Conservation (phyloP, 2,888 invertebrate species). For the Pimpla rufipes region DNA sequence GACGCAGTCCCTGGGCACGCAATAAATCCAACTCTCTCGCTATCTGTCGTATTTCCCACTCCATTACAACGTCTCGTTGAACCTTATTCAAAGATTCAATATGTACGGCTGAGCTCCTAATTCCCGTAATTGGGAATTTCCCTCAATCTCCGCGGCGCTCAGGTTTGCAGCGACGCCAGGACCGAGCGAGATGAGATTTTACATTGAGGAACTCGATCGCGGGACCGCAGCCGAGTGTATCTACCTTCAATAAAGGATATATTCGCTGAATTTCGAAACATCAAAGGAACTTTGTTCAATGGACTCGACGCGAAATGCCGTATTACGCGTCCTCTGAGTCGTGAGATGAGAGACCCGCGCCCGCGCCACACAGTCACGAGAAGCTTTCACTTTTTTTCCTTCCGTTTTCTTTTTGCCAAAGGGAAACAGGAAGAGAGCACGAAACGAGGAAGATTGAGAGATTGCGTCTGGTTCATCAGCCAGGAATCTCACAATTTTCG, state of each 20-base stretch:
- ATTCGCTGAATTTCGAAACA: slow-evolving; percentile 55
- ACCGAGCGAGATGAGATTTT: slow-evolving; percentile 68
- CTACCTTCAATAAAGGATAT: slow-evolving; percentile 63
- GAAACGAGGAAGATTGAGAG: slow-evolving; percentile 53
- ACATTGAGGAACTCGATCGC: slow-evolving; percentile 65
- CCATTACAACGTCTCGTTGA: slow-evolving; percentile 35
- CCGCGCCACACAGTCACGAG: slow-evolving; percentile 31
- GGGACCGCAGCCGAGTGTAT: slow-evolving; percentile 27
- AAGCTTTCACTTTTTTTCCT: slow-evolving; percentile 40
- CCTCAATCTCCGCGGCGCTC: slow-evolving; percentile 76
- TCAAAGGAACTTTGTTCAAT: slow-evolving; percentile 70
- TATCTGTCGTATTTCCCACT: background rate
- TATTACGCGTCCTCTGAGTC: slow-evolving; percentile 64
- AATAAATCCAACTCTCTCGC: too few relatives aligned
- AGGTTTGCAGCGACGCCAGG: slow-evolving; percentile 45
- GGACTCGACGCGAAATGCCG: slow-evolving; percentile 59
- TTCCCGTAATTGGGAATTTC: slow-evolving; percentile 81
- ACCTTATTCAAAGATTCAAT: slow-evolving; percentile 53
- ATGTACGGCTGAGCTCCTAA: slow-evolving; percentile 61
- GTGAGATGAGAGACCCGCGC: slow-evolving; percentile 57
- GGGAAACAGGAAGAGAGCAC: slow-evolving; percentile 38
- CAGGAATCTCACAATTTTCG: slow-evolving; percentile 47
- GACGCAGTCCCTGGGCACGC: too few relatives aligned
- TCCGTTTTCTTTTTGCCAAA: slow-evolving; percentile 21
- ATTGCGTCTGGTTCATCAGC: slow-evolving; percentile 45